Base-by-base conservation (phyloP, 2,888 invertebrate genomes). In the Phanerotoma sp. region DNA sequence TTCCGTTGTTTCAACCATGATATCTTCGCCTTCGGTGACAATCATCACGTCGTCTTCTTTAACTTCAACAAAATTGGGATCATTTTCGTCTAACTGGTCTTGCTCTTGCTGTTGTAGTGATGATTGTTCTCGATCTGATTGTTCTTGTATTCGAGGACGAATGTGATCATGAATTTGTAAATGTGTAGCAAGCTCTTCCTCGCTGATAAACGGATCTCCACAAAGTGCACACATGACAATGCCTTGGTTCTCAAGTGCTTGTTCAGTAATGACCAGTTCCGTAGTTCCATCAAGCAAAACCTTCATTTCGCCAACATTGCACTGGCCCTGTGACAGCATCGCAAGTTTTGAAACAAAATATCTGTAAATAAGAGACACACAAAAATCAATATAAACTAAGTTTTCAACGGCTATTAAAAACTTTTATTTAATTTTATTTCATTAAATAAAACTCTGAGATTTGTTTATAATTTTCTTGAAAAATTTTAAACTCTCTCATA, bases 361-460 rank as follows among this genome's bases (percentile, higher is more conserved):
- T 75, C 76, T 77, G 76, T 55, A 76, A 76, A 75, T 66, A 74
- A 74, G 70, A 73, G 55, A 55, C 46, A 55, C 38, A 22, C 33
- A 32, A 18, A 32, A 32, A 50, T 55, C 55, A 55, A 55, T 55
- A 47, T 46, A 56, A 52, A 35, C 51, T 35, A 7, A 37, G 25
- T 35, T 47, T 38, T 38, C 28, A 11, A 48, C 37, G 37, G 15
- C 22, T n/a, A n/a, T 9, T 7, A 25, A 13, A 16, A 28, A 21
- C 38, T 40, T 42, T 51, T 45, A 57, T 35, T 41, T 25, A 40
- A 57, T 57, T 47, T 44, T 37, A 30, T 45, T 42, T 50, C 30
- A 32, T 57, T 51, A 21, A 22, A 38, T 56, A 37, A 25, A 41
- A 54, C 38, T 47, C 28, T 51, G 33, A 37, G n/a, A n/a, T 37